A percentile compares a stretch with the other conserved stretches of the same genome.
phyloP scores from a whole-genome alignment of 1,140 invertebrate species.

The Aphis craccivora region DNA sequence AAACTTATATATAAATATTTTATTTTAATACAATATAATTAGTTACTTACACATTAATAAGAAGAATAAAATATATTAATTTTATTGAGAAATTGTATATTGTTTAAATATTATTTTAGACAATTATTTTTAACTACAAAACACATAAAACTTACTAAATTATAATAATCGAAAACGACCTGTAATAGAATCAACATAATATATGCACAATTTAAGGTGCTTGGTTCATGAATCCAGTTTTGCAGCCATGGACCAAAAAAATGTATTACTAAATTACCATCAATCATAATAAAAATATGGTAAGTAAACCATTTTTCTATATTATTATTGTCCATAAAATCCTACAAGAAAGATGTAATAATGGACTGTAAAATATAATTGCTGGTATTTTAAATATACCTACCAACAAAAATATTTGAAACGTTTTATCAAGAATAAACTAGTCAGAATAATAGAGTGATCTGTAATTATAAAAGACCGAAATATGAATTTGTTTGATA shows the following conservation, averaged over 20 bases:
- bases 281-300: neutral
- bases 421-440: neutral
- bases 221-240: neutral
- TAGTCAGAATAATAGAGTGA: neutral
- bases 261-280: neutral
- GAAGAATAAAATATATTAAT: neutral
- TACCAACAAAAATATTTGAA: neutral
- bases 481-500: neutral
- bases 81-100: neutral
- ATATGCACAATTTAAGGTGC: neutral
- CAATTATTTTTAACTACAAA: neutral
- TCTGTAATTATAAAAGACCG: constrained; percentile 26
- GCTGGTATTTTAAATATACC: neutral
- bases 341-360: neutral
- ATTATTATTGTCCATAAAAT: neutral
- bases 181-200: neutral
- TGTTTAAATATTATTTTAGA: neutral
- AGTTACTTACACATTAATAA: neutral
- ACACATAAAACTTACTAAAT: neutral
- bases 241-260: neutral
- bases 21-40: no score
- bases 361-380: neutral
- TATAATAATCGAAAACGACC: neutral
- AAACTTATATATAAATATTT: no score
- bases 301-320: neutral